Conservation (phyloP, 2,888 invertebrate genomes). For the Caenorhabditis plicata region DNA sequence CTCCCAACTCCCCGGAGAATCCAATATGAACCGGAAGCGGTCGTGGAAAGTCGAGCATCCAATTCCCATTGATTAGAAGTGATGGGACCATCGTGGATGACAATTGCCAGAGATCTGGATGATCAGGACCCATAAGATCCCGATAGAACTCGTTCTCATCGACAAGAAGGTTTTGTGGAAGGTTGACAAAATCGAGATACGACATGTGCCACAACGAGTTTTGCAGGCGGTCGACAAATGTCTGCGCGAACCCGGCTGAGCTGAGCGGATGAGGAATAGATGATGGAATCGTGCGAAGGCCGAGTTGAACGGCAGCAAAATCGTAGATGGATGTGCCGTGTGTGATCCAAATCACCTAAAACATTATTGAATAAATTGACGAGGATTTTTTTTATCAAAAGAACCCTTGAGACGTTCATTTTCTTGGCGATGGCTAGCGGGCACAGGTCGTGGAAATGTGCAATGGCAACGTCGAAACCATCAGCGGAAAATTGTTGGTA, state of each 20-base stretch:
- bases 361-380: not conserved
- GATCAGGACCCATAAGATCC: conserved; percentile 28
- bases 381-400: conserved; percentile 2
- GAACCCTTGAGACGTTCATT: conserved; percentile 52
- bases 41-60: conserved; percentile 63
- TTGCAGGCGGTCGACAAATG: conserved; percentile 47
- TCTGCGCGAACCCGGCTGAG: conserved; percentile 44
- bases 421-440: conserved; percentile 59
- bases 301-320: conserved; percentile 57
- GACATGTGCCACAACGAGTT: conserved; percentile 61
- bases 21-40: conserved; percentile 58
- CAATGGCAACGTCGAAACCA: conserved; percentile 62
- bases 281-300: conserved; percentile 58
- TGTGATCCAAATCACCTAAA: conserved; percentile 60
- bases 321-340: conserved; percentile 61
- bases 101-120: conserved; percentile 55
- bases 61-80: conserved; percentile 60
- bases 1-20: conserved; percentile 57
- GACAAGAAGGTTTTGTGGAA: conserved; percentile 56
- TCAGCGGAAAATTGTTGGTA: conserved; percentile 38
- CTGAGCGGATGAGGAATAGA: conserved; percentile 61
- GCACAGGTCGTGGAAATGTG: conserved; percentile 63
- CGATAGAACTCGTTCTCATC: conserved; percentile 60
- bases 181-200: conserved; percentile 61
- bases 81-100: conserved; percentile 46